These are phyloP conservation scores for Leptinotarsa tumamoca DNA, from an alignment of 2,888 invertebrate genomes.

Conservation along the genomic window DNA sequence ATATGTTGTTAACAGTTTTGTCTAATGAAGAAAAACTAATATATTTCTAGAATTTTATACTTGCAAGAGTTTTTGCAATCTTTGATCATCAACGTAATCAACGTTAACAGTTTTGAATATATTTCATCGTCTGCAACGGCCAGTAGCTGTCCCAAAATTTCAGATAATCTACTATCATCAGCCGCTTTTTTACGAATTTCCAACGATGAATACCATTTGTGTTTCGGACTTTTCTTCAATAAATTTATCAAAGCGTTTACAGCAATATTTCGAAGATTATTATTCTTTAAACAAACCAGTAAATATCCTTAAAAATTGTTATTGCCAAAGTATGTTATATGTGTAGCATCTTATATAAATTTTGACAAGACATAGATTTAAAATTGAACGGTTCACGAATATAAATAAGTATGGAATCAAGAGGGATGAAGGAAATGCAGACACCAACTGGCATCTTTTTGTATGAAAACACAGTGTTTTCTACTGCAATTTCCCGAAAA, in stretches of 20 bases:
- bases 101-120: conserved; percentile 58
- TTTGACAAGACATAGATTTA: too few relatives aligned
- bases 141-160: conserved; percentile 58
- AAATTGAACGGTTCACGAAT: too few relatives aligned
- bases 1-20: neutral
- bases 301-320: conserved; percentile 52
- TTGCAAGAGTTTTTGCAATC: conserved; percentile 59
- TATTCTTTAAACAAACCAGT: conserved; percentile 24
- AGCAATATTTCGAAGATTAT: conserved; percentile 15
- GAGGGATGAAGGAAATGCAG: too few relatives aligned
- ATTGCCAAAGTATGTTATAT: neutral
- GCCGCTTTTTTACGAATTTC: conserved; percentile 54
- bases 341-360: too few relatives aligned
- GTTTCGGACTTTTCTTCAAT: conserved; percentile 30
- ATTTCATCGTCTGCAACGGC: conserved; percentile 56
- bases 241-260: conserved; percentile 24
- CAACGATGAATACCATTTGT: conserved; percentile 42
- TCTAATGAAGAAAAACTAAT: neutral
- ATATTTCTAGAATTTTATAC: conserved; percentile 34
- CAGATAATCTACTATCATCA: conserved; percentile 61
- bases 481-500: too few relatives aligned
- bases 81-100: conserved; percentile 55
- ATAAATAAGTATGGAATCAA: too few relatives aligned
- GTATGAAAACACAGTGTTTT: too few relatives aligned
- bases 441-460: too few relatives aligned